Conservation (phyloP, 2,113 vertebrate species). For the Edolisoma coerulescens region DNA sequence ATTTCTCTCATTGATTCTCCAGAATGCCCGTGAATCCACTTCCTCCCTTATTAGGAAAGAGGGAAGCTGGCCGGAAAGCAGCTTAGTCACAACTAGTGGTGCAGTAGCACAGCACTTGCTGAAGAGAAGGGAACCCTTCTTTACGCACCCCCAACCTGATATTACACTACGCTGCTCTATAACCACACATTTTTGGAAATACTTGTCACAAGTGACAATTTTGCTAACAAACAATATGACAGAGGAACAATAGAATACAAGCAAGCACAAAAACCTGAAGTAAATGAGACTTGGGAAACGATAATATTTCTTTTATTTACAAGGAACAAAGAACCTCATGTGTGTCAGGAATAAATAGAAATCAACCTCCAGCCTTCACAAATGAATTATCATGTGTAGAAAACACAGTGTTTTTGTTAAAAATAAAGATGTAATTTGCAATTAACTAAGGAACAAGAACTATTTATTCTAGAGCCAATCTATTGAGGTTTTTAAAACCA, state of each 20-base stretch:
- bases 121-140: background rate
- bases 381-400: background rate
- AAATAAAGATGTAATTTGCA: conserved; percentile 5
- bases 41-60: background rate
- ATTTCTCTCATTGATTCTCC: background rate
- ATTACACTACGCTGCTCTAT: background rate
- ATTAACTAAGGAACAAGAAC: background rate
- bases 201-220: background rate
- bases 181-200: background rate
- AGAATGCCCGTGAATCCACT: background rate
- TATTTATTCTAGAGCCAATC: background rate
- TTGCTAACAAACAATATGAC: background rate
- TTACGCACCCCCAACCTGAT: background rate
- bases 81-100: background rate
- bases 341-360: conserved; percentile 2
- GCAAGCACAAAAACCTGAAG: background rate
- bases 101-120: background rate
- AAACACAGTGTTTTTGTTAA: background rate
- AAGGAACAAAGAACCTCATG: background rate
- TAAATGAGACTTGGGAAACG: background rate
- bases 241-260: background rate
- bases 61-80: background rate
- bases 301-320: background rate
- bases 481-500: background rate
- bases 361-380: background rate